phyloP scores from a whole-genome alignment of 2,888 invertebrate species.

The Urechis unicinctus region DNA sequence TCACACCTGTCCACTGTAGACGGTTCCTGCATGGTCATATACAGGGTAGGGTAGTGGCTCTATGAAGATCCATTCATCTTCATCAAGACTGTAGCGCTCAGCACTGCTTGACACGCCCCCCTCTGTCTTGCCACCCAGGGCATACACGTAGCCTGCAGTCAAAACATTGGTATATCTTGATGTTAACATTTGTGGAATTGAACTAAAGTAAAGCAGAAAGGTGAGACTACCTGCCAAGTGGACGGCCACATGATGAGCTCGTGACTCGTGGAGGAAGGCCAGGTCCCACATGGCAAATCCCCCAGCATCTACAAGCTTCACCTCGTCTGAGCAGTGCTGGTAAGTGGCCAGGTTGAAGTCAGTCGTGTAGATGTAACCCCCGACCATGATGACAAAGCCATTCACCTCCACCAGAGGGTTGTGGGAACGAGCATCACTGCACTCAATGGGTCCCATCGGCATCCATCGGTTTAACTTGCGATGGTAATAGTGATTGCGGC shows the following conservation, averaged over 20 bases:
- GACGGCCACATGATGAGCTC: slow-evolving; percentile 13
- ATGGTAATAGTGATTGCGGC: slow-evolving; percentile 14
- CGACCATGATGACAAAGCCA: slow-evolving; percentile 14
- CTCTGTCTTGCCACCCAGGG: slow-evolving; percentile 17
- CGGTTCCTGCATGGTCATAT: slow-evolving; percentile 18
- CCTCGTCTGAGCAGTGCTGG: slow-evolving; percentile 15
- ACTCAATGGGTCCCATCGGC: slow-evolving; percentile 11
- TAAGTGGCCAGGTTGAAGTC: slow-evolving; percentile 5
- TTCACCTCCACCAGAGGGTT: slow-evolving; percentile 16
- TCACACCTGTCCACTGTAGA: too few species aligned
- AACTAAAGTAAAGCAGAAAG: too few species aligned
- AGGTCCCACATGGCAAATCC: slow-evolving; percentile 20
- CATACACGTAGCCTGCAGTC: slow-evolving; percentile 15
- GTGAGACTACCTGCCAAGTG: not conserved
- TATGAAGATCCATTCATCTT: slow-evolving; percentile 12
- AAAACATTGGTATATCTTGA: not conserved
- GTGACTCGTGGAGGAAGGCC: slow-evolving; percentile 10
- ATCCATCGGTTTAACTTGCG: slow-evolving; percentile 12
- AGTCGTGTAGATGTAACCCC: slow-evolving; percentile 13
- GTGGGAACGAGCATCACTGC: slow-evolving; percentile 13
- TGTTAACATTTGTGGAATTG: too few species aligned
- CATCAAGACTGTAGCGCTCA: slow-evolving; percentile 12
- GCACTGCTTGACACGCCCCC: slow-evolving; percentile 7
- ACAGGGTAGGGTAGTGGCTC: slow-evolving; percentile 2
- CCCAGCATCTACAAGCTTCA: slow-evolving; percentile 12